Evolutionary conservation across 2,797 vertebrate species (phyloP), one percentile per base, ranked within the genome.

Genomic region (Sternotherus odoratus): DNA sequence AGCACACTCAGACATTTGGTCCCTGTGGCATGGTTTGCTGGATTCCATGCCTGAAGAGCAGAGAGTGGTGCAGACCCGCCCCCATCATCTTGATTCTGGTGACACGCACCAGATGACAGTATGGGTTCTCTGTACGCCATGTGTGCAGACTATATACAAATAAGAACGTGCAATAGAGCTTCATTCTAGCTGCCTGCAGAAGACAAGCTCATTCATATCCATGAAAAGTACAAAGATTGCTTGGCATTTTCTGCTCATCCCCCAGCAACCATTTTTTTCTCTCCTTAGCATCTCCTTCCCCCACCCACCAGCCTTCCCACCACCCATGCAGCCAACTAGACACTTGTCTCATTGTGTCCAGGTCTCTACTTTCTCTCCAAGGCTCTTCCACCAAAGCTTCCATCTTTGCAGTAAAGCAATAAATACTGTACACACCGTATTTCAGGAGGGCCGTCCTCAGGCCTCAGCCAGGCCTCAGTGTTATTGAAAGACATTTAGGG

Each of bases 211-310:
- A 88, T 77, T 82, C 82, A 66, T 56, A 86, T 81, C 57, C 72
- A 82, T 49, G 12, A 78, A 93, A 95, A 96, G 95, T 84, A 93
- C 93, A 95, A 94, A 77, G 87, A 69, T 60, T 91, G 85, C 43
- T 92, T 88, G 83, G 77, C 3, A 33, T 85, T 86, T 90, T 95
- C 92, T 50, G 56, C 74, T 56, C 24, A 9, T 82, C 80, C 17
- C 39, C 77, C 46, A 1, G 0, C 0, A 54, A 1, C 9, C 83
- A 88, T 75, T 87, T 83, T 17, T 88, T 79, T 85, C 85, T 77
- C 81, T 75, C 63, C 57, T 24, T 53, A 36, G 80, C 33, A 87
- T 80, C 77, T 56, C 60, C 36, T 46, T 66, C 87, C 69, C 77
- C 86, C 50, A 48, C 3, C 12, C 72, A 82, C 7, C 39, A 8